These are phyloP conservation scores for Salvator merianae DNA, from an alignment of 2,113 vertebrate genomes.

Conservation along the genomic window DNA sequence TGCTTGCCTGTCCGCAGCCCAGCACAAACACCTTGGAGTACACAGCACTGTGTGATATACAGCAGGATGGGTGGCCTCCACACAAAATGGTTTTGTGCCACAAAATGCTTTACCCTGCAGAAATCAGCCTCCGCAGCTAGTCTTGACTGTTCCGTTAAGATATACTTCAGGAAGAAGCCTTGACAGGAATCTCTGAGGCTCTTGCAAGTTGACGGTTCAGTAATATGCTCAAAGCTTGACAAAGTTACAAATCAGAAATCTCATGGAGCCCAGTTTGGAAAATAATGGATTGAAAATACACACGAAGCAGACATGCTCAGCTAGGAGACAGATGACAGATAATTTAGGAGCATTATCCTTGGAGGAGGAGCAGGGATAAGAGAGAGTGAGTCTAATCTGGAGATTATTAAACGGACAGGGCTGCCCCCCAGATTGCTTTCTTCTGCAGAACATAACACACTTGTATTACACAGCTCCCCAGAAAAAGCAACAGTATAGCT, in stretches of 20 bases:
- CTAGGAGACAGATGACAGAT: constrained; percentile 37
- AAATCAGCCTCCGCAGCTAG: not conserved
- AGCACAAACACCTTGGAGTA: too few relatives aligned
- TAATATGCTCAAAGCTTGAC: not conserved
- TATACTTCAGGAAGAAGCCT: not conserved
- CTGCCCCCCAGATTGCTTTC: constrained; percentile 50
- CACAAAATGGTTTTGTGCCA: not conserved
- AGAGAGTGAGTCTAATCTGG: constrained; percentile 47
- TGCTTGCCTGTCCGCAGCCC: not conserved
- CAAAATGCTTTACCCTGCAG: not conserved
- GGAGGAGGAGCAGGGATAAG: not conserved
- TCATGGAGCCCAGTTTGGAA: not conserved
- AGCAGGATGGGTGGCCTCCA: not conserved
- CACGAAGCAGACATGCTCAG: not conserved
- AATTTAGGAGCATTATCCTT: constrained; percentile 43
- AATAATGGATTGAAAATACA: not conserved
- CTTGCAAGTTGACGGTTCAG: not conserved
- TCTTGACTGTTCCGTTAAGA: not conserved
- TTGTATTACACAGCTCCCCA: constrained; percentile 20
- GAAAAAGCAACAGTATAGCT: constrained; percentile 16
- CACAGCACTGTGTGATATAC: not conserved
- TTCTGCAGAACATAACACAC: not conserved
- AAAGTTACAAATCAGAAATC: not conserved
- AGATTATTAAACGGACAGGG: constrained; percentile 53
- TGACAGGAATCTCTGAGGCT: not conserved